Evolutionary conservation across 2,888 invertebrate genomes (phyloP), one percentile per base, ranked within the genome.

Genomic region (Cosmia trapezina): DNA sequence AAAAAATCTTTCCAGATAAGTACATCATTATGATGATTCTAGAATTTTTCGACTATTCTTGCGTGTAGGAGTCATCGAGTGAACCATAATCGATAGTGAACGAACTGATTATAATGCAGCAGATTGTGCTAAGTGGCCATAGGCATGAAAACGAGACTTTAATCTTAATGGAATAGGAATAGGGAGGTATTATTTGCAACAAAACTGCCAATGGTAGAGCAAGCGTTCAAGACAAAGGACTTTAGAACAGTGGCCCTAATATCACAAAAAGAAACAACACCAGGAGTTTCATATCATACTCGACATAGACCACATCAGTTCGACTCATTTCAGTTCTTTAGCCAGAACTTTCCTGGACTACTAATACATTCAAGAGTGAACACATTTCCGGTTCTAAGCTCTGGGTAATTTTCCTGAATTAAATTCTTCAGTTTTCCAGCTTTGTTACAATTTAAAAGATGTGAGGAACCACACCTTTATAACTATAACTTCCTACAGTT

Each of bases 191-290:
- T 1, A 49, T 51, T 59, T 37, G 49, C 33, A 45, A 49, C 59
- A 33, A 14, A 28, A 47, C 5, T 12, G 28, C 4, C 33, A 33
- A 33, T 28, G 47, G 19, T 14, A n/a, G 8, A 62, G 17, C 28
- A 62, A 49, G 33, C 41, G 41, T 12, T 33, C 19, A 22, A 69
- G 33, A 77, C 78, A 43, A 60, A 53, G 53, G 4, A 33, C 19
- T 28, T 41, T 7, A 14, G 14, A 17, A 8, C 22, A 49, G 43
- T 60, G 33, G 33, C 43, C 22, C 19, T 54, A 54, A 47, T 14
- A 17, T 43, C 17, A 17, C 37, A 59, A 17, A 22, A 47, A 19
- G 0, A 17, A 49, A 28, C 41, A 17, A 37, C 1, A n/a, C 4
- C 5, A 7, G 7, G 17, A 17, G n/a, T 17, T 17, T n/a, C 14